Base-by-base conservation (phyloP, 2,888 invertebrate genomes). In the Calliphora vomitoria region DNA sequence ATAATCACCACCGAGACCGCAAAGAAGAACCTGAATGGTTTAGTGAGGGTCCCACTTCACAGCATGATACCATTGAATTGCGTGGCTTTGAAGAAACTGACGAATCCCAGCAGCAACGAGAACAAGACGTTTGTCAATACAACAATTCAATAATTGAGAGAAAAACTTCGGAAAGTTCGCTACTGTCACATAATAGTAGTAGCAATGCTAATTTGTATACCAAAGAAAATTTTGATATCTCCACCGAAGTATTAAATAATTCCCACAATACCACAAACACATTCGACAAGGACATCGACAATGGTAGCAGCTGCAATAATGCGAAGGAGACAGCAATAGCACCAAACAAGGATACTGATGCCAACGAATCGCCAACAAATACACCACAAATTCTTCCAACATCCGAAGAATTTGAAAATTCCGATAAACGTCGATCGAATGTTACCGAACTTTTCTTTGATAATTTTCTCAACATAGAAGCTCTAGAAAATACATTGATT, bases 11-110 rank as follows among this genome's bases (percentile, higher is more conserved):
- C 90, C 74, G 86, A 25, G 82, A 86, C 18, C 95, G 95, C 91
- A 95, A 95, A 90, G 97, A 97, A 90, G 97, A 98, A 93, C 98
- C 98, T 4, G 98, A 98, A 94, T 98, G 98, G 97, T 97, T 96
- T 92, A 97, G 97, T 91, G 96, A 96, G 86, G 98, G 98, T 64
- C 98, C 98, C 66, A 97, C 97, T 87, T 98, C 98, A 87, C 97
- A 98, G 92, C 93, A 96, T 91, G 99, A 99, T 91, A 98, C 97
- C 53, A 99, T 99, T 90, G 99, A 99, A 93, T 94, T 99, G 90
- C 96, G 97, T 69, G 99, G 99, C 20, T 99, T 99, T 94, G 98
- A 98, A 90, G 97, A 97, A 81, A 88, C 86, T 55, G 91, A 97
- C 20, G 92, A 91, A 18, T 68, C 68, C 20, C 66, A 76, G 53